phyloP scores from a whole-genome alignment of 2,113 vertebrate genomes.

The Oenanthe melanoleuca region DNA sequence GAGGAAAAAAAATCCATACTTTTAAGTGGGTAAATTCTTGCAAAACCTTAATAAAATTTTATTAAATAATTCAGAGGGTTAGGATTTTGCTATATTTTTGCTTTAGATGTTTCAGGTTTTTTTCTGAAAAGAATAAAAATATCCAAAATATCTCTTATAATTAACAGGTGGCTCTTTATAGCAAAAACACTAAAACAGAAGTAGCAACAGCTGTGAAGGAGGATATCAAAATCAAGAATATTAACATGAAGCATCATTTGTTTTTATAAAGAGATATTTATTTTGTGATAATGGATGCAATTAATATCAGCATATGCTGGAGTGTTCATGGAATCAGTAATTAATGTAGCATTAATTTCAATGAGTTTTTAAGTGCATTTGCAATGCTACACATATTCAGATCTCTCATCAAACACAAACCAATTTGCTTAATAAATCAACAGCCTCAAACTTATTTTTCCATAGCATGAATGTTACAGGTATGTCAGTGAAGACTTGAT shows the following conservation, averaged over 20 bases:
- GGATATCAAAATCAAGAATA: conserved; percentile 51
- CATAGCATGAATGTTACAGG: not conserved
- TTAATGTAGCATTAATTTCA: conserved; percentile 73
- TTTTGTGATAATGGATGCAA: conserved; percentile 75
- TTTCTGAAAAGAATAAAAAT: conserved; percentile 11
- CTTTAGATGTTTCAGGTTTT: not conserved
- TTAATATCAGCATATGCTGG: conserved; percentile 78
- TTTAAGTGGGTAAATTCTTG: not conserved
- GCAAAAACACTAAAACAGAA: conserved; percentile 61
- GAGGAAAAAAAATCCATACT: not conserved
- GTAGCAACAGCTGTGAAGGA: conserved; percentile 70
- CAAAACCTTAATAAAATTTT: not conserved
- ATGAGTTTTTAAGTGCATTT: conserved; percentile 54
- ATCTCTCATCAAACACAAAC: not conserved
- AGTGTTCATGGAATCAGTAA: conserved; percentile 67
- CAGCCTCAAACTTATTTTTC: not conserved
- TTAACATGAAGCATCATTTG: conserved; percentile 71
- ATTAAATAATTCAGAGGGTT: not conserved
- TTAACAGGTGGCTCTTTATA: conserved; percentile 63
- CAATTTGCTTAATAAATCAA: conserved; percentile 27
- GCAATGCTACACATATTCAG: not conserved
- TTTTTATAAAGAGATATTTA: conserved; percentile 78
- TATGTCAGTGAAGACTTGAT: conserved; percentile 26
- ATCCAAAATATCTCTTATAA: conserved; percentile 42
- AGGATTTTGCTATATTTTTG: not conserved